Evolutionary conservation across 2,888 invertebrate genomes (phyloP), one percentile per base, ranked within the genome.

Genomic region (Aporophyla nigra): DNA sequence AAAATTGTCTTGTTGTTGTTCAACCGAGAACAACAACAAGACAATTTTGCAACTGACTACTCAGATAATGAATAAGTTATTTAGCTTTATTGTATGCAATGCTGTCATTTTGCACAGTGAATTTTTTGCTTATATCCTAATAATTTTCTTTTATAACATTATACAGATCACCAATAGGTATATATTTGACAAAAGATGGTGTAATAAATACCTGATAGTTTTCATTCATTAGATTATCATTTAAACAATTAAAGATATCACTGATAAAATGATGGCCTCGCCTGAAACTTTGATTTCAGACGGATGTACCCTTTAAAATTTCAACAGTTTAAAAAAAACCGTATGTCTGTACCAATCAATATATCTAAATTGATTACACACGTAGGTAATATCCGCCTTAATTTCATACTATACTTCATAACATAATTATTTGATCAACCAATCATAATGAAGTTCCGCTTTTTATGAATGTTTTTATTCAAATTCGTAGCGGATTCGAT

Each of bases 381-480:
- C 27, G 43, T 69, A 49, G 2, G 49, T 67, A 66, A 49, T 68
- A 76, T 76, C 67, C 71, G 43, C 24, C 62, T 53, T 65, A 53
- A 67, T 77, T 61, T 53, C n/a, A 27, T 1, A 73, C 43, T 70
- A 33, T 81, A 66, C 59, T 77, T 82, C 58, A 49, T 43, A 78
- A 58, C 59, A 56, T 71, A 68, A 74, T 74, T 74, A 78, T 68
- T 73, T 77, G 12, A 76, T 76, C 65, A 62, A 72, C 79, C 69
- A 85, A 76, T 71, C 68, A 54, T 33, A 67, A 59, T 40, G 6
- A 59, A 73, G 74, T 83, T 80, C 66, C 68, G 78, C 59, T 87
- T 87, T 86, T 82, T 85, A 65, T 62, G 33, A 10, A 58, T 61
- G 80, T 87, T 87, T 85, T 87, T 86, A 63, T 74, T 72, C 12